A percentile compares a stretch with the other conserved stretches of the same genome.
Evolutionary conservation across 2,888 invertebrate species (phyloP).

Genomic region (Saturnia pavonia): DNA sequence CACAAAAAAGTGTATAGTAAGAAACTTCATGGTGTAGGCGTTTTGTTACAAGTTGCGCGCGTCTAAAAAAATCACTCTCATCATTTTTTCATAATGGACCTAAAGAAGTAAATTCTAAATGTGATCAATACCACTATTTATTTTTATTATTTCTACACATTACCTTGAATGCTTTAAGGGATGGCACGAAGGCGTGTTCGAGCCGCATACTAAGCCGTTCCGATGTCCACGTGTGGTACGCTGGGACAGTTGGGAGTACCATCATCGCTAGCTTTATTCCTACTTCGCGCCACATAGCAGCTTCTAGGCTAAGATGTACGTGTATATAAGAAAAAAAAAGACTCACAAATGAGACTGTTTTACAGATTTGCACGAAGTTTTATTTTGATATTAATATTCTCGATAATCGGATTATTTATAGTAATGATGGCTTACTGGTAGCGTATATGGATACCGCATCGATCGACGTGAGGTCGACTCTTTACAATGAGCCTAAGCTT

Average conservation of each 20-base stretch:
- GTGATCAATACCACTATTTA: no score
- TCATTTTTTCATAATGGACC: no score
- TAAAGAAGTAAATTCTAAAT: no score
- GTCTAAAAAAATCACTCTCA: no score
- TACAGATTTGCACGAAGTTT: not conserved
- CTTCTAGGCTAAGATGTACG: conserved; percentile 64
- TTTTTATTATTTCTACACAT: no score
- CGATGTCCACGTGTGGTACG: conserved; percentile 77
- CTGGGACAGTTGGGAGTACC: conserved; percentile 76
- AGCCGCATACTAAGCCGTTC: conserved; percentile 80
- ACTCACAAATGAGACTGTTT: not conserved
- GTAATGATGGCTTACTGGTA: no score
- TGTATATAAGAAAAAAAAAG: not conserved
- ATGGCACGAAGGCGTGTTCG: conserved; percentile 81
- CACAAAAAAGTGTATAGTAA: no score
- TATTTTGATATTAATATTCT: not conserved
- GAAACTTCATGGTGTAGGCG: no score
- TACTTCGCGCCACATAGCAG: conserved; percentile 83
- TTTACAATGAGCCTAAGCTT: no score
- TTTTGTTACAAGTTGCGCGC: no score
- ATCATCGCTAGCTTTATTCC: conserved; percentile 81
- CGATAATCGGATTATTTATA: not conserved
- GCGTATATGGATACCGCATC: no score
- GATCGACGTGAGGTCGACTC: no score
- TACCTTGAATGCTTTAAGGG: conserved; percentile 69